phyloP scores from a whole-genome alignment of 37 sponge, comb jelly and placozoan genomes.

The Ephydatia muelleri region DNA sequence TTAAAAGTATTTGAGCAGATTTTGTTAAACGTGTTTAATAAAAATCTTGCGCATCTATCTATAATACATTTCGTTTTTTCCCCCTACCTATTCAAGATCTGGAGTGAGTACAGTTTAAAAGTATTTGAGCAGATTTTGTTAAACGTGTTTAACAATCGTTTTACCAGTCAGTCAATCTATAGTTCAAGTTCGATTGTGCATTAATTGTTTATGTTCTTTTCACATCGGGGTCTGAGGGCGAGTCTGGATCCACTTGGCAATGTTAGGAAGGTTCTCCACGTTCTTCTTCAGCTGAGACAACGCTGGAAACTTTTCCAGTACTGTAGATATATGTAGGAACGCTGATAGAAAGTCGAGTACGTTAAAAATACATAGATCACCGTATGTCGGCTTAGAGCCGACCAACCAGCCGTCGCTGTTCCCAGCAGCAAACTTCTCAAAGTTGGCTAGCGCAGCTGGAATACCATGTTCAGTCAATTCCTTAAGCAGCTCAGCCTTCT shows the following conservation, averaged over 20 bases:
- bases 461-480: conserved; percentile 1
- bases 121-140: too few species aligned
- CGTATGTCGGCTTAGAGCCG: conserved; percentile 39
- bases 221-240: conserved; percentile 21
- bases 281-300: background rate
- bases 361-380: background rate
- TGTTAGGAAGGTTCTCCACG: conserved; percentile 34
- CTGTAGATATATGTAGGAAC: background rate
- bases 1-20: too few species aligned
- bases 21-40: too few species aligned
- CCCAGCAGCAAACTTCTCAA: conserved; percentile 13
- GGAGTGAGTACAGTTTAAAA: too few species aligned
- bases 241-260: conserved; percentile 50
- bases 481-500: conserved; percentile 36
- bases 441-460: conserved; percentile 5
- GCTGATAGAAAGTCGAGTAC: too few species aligned
- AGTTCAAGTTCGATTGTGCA: too few species aligned
- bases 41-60: too few species aligned
- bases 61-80: too few species aligned
- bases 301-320: conserved; percentile 20
- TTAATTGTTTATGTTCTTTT: too few species aligned
- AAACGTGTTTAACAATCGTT: too few species aligned
- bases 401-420: conserved; percentile 31
- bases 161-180: too few species aligned
- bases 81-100: too few species aligned